Conservation (phyloP, 2,113 vertebrate genomes). For the Poicephalus meyeri region DNA sequence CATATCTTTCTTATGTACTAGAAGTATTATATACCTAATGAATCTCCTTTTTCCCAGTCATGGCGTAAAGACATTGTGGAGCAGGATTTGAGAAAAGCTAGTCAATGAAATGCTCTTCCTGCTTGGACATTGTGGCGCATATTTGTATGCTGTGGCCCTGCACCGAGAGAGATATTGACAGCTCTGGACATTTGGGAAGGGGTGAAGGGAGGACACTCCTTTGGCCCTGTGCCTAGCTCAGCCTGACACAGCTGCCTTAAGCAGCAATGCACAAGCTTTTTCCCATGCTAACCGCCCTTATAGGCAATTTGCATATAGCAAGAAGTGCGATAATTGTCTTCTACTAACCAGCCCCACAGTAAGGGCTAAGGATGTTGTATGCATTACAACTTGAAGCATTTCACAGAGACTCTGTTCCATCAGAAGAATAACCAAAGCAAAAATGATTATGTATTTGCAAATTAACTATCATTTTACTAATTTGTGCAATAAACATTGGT, state of each 20-base stretch:
- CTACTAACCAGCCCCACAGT: not conserved
- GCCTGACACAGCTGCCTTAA: not conserved
- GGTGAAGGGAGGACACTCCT: accelerated
- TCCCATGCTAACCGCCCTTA: not conserved
- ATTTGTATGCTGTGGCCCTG: no score
- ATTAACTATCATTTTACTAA: not conserved
- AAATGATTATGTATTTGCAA: not conserved
- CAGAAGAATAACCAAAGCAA: not conserved
- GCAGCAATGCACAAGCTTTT: not conserved
- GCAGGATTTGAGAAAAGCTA: not conserved
- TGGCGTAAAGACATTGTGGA: not conserved
- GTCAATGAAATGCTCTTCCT: not conserved
- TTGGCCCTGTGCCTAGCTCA: not conserved
- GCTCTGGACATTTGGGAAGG: not conserved
- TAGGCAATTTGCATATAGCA: not conserved
- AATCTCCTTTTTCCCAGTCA: not conserved
- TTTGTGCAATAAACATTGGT: not conserved
- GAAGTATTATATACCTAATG: not conserved
- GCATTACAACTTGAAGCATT: not conserved
- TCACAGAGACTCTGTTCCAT: not conserved
- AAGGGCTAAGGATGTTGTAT: not conserved
- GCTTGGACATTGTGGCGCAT: not conserved
- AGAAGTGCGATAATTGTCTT: not conserved
- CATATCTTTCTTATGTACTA: not conserved
- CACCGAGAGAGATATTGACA: not conserved